phyloP scores from a whole-genome alignment of 2,797 vertebrate species.

The Danio albolineatus region DNA sequence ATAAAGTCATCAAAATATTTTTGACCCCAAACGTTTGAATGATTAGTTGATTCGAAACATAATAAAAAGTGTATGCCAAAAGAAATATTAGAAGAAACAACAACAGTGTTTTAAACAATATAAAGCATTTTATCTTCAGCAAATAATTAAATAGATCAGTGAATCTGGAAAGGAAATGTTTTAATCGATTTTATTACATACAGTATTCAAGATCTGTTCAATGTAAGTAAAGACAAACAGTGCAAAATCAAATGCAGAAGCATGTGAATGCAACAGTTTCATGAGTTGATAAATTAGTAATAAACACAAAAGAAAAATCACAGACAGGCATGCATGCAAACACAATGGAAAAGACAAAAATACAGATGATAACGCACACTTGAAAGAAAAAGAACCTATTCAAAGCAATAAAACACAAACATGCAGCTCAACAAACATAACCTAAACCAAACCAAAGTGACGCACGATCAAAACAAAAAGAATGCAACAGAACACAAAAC shows the following conservation, averaged over 20 bases:
- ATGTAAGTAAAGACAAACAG: constrained; percentile 54
- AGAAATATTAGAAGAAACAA: background rate
- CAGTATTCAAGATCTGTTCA: constrained; percentile 65
- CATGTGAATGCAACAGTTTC: constrained; percentile 25
- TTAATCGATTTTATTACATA: constrained; percentile 69
- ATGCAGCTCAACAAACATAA: constrained; percentile 41
- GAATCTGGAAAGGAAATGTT: constrained; percentile 4
- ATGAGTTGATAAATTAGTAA: constrained; percentile 58
- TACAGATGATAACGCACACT: constrained; percentile 21
- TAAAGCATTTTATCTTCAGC: background rate
- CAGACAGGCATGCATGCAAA: constrained; percentile 64
- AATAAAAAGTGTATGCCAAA: background rate
- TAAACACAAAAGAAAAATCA: constrained; percentile 66
- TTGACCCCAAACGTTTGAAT: constrained; percentile 13
- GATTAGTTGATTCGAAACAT: background rate
- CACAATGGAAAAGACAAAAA: constrained; percentile 4
- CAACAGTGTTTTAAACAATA: constrained; percentile 3
- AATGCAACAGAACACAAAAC: constrained; percentile 65
- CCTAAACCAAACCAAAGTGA: constrained; percentile 34
- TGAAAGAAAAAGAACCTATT: constrained; percentile 20
- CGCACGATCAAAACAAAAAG: constrained; percentile 26
- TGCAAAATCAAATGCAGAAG: constrained; percentile 61
- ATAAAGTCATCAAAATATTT: too few species aligned
- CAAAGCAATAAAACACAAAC: constrained; percentile 22
- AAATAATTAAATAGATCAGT: constrained; percentile 5